phyloP scores from a whole-genome alignment of 64 coral and sea anemone species.

The Platygyra sinensis region DNA sequence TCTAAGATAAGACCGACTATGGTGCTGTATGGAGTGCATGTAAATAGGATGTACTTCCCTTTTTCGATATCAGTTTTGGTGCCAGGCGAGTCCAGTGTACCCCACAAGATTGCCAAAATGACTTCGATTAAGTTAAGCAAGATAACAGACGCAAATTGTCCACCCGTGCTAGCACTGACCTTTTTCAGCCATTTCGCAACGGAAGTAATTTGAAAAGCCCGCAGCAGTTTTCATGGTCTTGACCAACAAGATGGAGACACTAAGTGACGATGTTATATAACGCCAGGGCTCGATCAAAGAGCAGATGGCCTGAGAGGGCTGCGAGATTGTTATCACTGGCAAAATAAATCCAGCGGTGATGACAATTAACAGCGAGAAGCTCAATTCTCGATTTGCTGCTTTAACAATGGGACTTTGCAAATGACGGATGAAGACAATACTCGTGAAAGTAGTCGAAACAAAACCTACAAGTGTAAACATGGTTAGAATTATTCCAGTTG shows the following conservation, averaged over 20 bases:
- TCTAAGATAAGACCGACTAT: constrained; percentile 27
- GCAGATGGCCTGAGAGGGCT: constrained; percentile 41
- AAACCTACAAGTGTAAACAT: constrained; percentile 26
- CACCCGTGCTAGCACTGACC: constrained; percentile 15
- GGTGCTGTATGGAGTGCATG: constrained; percentile 48
- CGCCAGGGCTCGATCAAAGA: constrained; percentile 45
- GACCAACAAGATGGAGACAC: constrained; percentile 50
- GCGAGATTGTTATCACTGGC: constrained; percentile 24
- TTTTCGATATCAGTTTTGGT: constrained; percentile 34
- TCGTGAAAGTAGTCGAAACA: constrained; percentile 9
- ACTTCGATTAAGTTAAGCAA: constrained; percentile 45
- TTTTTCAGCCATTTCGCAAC: constrained; percentile 50
- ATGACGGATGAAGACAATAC: constrained; percentile 15
- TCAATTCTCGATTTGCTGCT: constrained; percentile 59
- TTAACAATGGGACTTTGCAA: constrained; percentile 43
- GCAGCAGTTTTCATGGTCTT: constrained; percentile 55
- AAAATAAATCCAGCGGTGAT: constrained; percentile 43
- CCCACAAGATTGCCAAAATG: constrained; percentile 48
- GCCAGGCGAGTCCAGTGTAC: constrained; percentile 36
- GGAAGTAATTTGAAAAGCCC: constrained; percentile 48
- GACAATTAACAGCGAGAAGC: background rate
- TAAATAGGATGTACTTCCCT: constrained; percentile 30
- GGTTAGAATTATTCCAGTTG: constrained; percentile 26
- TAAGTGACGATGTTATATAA: constrained; percentile 43
- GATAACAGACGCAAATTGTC: constrained; percentile 36